A percentile compares a stretch with the other conserved stretches of the same genome.
phyloP scores from a whole-genome alignment of 2,113 vertebrate species.

The Triplophysa tibetana region DNA sequence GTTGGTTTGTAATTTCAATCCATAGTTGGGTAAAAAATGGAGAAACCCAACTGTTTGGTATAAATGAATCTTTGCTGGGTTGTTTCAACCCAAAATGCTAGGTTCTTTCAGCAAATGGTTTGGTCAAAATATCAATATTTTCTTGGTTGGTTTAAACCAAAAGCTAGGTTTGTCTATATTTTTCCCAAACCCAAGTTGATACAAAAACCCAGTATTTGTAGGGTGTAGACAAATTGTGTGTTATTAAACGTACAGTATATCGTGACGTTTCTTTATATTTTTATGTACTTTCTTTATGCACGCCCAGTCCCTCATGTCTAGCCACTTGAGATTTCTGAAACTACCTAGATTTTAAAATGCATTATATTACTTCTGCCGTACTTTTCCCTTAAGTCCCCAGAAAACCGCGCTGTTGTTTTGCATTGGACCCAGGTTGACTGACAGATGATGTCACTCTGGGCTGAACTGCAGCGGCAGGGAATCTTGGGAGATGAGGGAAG shows the following conservation, averaged over 20 bases:
- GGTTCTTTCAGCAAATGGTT: no score
- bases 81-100: no score
- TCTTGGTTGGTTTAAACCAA: no score
- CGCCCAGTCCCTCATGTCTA: not conserved
- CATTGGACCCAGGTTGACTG: constrained; percentile 40
- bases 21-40: no score
- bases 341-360: not conserved
- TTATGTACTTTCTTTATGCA: not conserved
- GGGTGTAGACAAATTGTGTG: not conserved
- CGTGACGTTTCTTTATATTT: not conserved
- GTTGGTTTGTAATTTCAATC: no score
- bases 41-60: no score
- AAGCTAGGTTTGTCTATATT: no score
- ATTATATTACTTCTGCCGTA: constrained; percentile 38
- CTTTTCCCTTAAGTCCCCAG: not conserved
- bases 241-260: not conserved
- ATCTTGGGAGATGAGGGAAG: constrained; percentile 1
- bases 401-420: not conserved
- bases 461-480: constrained; percentile 25
- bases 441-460: constrained; percentile 24
- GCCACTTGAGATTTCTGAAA: constrained; percentile 15
- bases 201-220: no score
- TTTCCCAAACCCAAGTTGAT: no score
- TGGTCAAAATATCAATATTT: no score
- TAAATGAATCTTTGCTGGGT: no score